A percentile compares a stretch with the other conserved stretches of the same genome.
Evolutionary conservation across 2,888 invertebrate genomes (phyloP).

Genomic region (Dyspetes luteomarginatus): DNA sequence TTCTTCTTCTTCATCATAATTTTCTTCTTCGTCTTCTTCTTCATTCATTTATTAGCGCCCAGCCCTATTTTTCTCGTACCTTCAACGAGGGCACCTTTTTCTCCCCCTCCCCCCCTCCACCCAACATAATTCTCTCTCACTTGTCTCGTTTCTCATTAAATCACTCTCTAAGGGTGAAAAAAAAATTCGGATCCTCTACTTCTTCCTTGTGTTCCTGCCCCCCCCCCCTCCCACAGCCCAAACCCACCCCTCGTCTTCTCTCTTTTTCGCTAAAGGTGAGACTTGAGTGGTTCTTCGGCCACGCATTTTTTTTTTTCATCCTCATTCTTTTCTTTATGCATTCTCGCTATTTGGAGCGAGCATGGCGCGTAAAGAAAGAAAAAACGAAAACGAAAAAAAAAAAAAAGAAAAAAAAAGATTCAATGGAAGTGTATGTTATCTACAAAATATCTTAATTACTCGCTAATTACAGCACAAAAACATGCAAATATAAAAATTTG

Average conservation of each 20-base stretch:
- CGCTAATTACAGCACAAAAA: conserved; percentile 83
- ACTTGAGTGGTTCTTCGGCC: conserved; percentile 72
- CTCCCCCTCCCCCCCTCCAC: no score
- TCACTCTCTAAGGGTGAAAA: no score
- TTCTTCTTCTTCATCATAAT: conserved; percentile 51
- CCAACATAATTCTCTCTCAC: no score
- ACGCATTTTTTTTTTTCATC: conserved; percentile 59
- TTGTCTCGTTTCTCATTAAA: no score
- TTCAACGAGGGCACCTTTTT: no score
- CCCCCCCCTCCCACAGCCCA: no score
- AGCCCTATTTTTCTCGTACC: no score
- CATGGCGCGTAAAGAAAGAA: conserved; percentile 63
- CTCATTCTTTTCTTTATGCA: conserved; percentile 59
- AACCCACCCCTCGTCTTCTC: no score
- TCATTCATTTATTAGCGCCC: no score
- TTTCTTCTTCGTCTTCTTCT: conserved; percentile 68
- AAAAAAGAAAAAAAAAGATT: conserved; percentile 78
- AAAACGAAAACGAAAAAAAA: conserved; percentile 73
- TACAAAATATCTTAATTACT: conserved; percentile 83
- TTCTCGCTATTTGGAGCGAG: conserved; percentile 61
- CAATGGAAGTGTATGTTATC: conserved; percentile 82
- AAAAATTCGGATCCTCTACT: no score
- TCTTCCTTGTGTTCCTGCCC: conserved; percentile 45
- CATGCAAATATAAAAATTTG: conserved; percentile 83
- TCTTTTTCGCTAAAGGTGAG: conserved; percentile 77